Percentiles rank a stretch among this genome's conserved stretches.
These are phyloP conservation scores for Corythornis vintsioides DNA, from an alignment of 2,113 vertebrate genomes.

Conservation along the genomic window DNA sequence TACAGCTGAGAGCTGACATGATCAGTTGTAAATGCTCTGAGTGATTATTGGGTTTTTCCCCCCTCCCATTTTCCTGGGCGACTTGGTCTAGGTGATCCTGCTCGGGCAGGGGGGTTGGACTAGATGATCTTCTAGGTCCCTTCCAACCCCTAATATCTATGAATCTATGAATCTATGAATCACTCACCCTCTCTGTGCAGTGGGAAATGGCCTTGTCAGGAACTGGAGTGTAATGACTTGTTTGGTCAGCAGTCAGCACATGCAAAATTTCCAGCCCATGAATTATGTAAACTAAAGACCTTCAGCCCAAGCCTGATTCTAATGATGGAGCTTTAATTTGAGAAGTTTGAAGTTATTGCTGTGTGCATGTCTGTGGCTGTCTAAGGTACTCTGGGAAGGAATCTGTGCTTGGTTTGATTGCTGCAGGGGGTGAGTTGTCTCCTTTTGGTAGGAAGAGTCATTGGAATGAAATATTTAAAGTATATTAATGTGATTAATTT, in stretches of 20 bases:
- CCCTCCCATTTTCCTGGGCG: no score
- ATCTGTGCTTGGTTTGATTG: background rate
- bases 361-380: background rate
- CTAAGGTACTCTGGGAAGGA: background rate
- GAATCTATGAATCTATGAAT: no score
- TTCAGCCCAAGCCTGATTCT: background rate
- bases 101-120: no score
- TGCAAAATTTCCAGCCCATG: background rate
- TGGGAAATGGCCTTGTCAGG: background rate
- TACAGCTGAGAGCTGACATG: background rate
- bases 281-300: slow-evolving; percentile 43
- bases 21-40: background rate
- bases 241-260: slow-evolving; percentile 37
- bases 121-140: no score
- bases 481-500: background rate
- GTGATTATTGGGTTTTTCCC: background rate
- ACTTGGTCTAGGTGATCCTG: no score
- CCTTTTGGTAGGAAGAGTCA: background rate
- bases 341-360: background rate
- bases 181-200: background rate
- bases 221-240: background rate
- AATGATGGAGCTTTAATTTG: background rate
- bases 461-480: background rate
- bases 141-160: no score
- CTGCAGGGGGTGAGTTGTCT: accelerated